Evolutionary conservation across 1,140 invertebrate genomes (phyloP), one percentile per base, ranked within the genome.

Genomic region (Drosophila malerkotliana): DNA sequence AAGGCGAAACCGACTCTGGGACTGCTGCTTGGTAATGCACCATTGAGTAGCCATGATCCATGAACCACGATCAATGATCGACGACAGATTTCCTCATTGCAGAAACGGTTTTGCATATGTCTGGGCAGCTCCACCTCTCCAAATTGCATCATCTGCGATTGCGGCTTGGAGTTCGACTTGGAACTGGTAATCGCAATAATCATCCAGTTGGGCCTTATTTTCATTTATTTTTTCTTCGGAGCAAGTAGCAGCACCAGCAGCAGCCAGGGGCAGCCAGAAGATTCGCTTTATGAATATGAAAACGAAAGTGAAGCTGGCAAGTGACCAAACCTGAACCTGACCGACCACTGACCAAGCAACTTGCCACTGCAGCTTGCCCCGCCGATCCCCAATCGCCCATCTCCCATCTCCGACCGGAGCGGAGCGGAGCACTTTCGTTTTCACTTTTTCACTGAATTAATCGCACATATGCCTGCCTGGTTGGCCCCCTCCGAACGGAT

Each of bases 361-460:
- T 37, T 37, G 34, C 34, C 34, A 61, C 60, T 82, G 75, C 72
- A 62, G 63, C 57, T 6, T 28, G 26, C 69, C 51, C 64, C 44
- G 63, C 30, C 41, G 39, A 54, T 41, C 48, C 45, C n/a, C 47
- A 47, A 67, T 52, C 61, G 3, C 32, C 10, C 57, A 61, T 64
- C 61, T 41, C n/a, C 51, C 21, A 21, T 2, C 21, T 21, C 21
- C 21, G 21, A 21, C 21, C 21, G 21, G 21, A 21, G 21, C 21
- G 18, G 30, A 53, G 34, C 60, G 41, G 47, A 82, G 64, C 79
- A 88, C 83, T 88, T 88, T 88, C 83, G 84, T 88, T 88, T 88
- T 88, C 83, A 88, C 83, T 89, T 88, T 88, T 88, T 83, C 83
- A 79, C 48, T 83, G 83, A 72, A 88, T 88, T 88, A 88, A 88